Evolutionary conservation across 2,888 invertebrate species (phyloP).

Genomic region (Phalera bucephala): DNA sequence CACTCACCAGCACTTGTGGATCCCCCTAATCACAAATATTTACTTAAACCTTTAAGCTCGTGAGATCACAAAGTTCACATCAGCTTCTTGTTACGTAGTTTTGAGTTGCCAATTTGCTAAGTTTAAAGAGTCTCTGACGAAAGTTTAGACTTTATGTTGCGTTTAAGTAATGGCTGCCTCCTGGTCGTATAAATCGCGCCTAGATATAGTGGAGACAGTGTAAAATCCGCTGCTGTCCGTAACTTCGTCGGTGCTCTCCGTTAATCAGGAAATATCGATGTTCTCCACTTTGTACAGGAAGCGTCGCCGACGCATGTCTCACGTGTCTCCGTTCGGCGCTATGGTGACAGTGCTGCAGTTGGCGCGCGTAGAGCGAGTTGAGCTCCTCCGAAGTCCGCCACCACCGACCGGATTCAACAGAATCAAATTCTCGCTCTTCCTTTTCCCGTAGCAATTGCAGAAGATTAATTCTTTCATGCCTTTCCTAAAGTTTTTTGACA

Average conservation of each 20-base stretch:
- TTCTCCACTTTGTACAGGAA: slow-evolving; percentile 70
- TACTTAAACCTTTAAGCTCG: slow-evolving; percentile 46
- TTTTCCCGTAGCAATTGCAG: slow-evolving; percentile 77
- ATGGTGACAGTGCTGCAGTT: slow-evolving; percentile 81
- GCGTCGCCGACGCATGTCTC: slow-evolving; percentile 69
- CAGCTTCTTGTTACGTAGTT: slow-evolving; percentile 15
- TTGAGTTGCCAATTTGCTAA: slow-evolving; percentile 12
- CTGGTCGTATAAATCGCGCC: slow-evolving; percentile 64
- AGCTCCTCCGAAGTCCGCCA: slow-evolving; percentile 67
- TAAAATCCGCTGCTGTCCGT: slow-evolving; percentile 73
- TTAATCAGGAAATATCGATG: slow-evolving; percentile 77
- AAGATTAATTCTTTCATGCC: slow-evolving; percentile 92
- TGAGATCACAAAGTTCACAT: slow-evolving; percentile 49
- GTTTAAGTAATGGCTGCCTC: slow-evolving; percentile 16
- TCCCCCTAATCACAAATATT: slow-evolving; percentile 21
- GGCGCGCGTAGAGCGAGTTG: slow-evolving; percentile 78
- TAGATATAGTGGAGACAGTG: slow-evolving; percentile 67
- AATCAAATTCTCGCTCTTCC: slow-evolving; percentile 69
- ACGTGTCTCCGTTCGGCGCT: slow-evolving; percentile 77
- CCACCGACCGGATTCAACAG: slow-evolving; percentile 72
- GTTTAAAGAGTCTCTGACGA: slow-evolving; percentile 15
- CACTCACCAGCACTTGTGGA: slow-evolving; percentile 14
- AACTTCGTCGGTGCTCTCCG: slow-evolving; percentile 76
- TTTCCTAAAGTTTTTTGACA: slow-evolving; percentile 91
- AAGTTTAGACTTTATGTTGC: slow-evolving; percentile 13